Percentiles rank a stretch among this genome's conserved stretches.
Evolutionary conservation across 2,888 invertebrate species (phyloP).

Genomic region (Plemyria rubiginata): DNA sequence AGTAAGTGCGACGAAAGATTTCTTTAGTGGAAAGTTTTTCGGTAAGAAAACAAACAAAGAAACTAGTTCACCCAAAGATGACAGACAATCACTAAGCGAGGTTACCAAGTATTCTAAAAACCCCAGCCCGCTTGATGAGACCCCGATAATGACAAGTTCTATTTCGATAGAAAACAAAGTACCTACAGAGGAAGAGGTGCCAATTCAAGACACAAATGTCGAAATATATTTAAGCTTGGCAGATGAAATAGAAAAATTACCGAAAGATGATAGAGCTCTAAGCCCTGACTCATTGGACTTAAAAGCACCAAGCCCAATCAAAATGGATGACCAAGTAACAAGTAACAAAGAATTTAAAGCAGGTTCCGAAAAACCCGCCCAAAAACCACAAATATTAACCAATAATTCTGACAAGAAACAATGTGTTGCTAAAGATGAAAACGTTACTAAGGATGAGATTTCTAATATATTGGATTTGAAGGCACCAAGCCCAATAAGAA

Average conservation of each 20-base stretch:
- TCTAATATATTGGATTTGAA: conserved; percentile 16
- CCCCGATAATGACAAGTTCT: conserved; percentile 1
- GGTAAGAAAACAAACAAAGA: conserved; percentile 37
- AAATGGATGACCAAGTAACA: not conserved
- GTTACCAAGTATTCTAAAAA: not conserved
- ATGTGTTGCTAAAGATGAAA: not conserved
- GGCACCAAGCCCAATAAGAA: conserved; percentile 13
- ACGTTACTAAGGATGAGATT: not conserved
- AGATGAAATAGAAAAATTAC: conserved; percentile 18
- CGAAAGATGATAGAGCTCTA: conserved; percentile 4
- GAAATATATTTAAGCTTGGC: conserved; percentile 15
- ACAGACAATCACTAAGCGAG: conserved; percentile 10
- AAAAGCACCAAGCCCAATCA: conserved; percentile 4
- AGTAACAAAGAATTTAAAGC: not conserved
- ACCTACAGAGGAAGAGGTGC: not conserved
- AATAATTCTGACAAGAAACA: not conserved
- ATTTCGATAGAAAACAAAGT: not conserved
- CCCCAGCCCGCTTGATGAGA: not conserved
- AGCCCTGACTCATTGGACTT: conserved; percentile 17
- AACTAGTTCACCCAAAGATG: conserved; percentile 18
- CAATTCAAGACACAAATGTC: not conserved
- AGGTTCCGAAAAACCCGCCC: not conserved
- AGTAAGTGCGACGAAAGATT: conserved; percentile 55
- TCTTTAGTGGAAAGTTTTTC: conserved; percentile 50
- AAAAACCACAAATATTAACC: not conserved